A percentile compares a stretch with the other conserved stretches of the same genome.
These are phyloP conservation scores for Drosophila nigricruria DNA, from an alignment of 2,888 invertebrate species.

Conservation along the genomic window DNA sequence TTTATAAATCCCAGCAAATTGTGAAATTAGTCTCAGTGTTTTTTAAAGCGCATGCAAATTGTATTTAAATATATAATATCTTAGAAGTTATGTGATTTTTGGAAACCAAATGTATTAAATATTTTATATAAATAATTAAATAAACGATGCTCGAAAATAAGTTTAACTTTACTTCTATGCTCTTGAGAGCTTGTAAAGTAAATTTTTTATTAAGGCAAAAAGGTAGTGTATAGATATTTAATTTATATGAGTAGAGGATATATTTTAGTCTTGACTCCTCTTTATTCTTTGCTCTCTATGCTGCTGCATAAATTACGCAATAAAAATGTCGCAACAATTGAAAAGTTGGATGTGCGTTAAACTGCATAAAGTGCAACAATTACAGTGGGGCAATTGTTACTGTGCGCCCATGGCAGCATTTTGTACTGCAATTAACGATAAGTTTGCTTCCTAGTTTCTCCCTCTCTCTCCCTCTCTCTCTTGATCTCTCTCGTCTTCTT, in stretches of 20 bases:
- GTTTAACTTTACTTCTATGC: neutral
- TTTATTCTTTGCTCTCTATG: slow-evolving; percentile 10
- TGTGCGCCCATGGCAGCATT: slow-evolving; percentile 46
- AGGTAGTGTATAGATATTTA: no score
- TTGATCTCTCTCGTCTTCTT: slow-evolving; percentile 4
- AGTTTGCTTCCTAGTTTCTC: slow-evolving; percentile 44
- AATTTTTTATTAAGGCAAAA: no score
- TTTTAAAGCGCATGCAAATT: neutral
- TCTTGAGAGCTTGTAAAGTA: neutral
- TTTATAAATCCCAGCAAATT: no score
- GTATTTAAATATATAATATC: neutral
- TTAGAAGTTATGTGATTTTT: neutral
- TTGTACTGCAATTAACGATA: slow-evolving; percentile 63
- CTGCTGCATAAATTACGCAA: slow-evolving; percentile 80
- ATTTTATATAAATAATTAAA: neutral
- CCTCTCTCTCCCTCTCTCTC: neutral
- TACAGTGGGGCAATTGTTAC: slow-evolving; percentile 58
- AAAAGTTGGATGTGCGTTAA: slow-evolving; percentile 70
- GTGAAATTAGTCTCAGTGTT: no score
- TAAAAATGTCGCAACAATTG: slow-evolving; percentile 76
- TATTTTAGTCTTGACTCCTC: neutral
- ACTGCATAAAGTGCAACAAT: slow-evolving; percentile 79
- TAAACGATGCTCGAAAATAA: neutral
- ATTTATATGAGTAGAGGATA: slow-evolving; percentile 20
- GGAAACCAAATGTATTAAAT: neutral